Percentiles rank a stretch among this genome's conserved stretches.
Conservation (phyloP, 2,888 invertebrate species). For the Chalcis sispes region DNA sequence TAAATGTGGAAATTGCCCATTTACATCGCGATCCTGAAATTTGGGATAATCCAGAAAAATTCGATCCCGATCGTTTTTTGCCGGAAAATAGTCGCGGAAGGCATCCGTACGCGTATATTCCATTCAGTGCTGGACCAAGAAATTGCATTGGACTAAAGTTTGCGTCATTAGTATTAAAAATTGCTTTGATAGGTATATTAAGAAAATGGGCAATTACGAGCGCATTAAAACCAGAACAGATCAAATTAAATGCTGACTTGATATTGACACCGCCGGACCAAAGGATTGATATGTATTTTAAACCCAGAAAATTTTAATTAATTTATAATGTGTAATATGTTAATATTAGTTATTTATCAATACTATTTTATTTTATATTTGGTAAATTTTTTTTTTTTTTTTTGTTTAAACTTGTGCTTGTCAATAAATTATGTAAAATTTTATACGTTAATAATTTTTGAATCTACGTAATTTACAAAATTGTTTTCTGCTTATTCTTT, state of each 20-base stretch:
- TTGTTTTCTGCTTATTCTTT: no score
- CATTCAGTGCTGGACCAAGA: constrained; percentile 71
- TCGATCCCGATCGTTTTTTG: constrained; percentile 76
- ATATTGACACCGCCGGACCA: neutral
- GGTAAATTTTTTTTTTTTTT: no score
- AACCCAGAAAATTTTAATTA: neutral
- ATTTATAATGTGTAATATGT: no score
- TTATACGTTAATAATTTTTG: no score
- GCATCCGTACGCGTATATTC: constrained; percentile 69
- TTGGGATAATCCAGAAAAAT: constrained; percentile 76
- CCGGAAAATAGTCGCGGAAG: constrained; percentile 68
- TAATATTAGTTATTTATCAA: constrained; percentile 1
- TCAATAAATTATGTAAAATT: no score
- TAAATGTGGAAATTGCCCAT: constrained; percentile 74
- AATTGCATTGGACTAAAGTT: constrained; percentile 70
- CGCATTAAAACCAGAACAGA: constrained; percentile 57
- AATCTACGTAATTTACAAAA: no score
- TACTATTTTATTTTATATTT: no score
- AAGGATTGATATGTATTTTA: neutral
- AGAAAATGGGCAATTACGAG: constrained; percentile 65
- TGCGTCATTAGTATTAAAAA: constrained; percentile 64
- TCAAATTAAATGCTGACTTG: constrained; percentile 53
- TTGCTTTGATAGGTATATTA: constrained; percentile 62
- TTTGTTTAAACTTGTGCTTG: no score
- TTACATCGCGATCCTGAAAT: constrained; percentile 76